A percentile compares a stretch with the other conserved stretches of the same genome.
These are phyloP conservation scores for Zoanthus solanderi DNA, from an alignment of 92 coral and sea anemone genomes.

Conservation along the genomic window DNA sequence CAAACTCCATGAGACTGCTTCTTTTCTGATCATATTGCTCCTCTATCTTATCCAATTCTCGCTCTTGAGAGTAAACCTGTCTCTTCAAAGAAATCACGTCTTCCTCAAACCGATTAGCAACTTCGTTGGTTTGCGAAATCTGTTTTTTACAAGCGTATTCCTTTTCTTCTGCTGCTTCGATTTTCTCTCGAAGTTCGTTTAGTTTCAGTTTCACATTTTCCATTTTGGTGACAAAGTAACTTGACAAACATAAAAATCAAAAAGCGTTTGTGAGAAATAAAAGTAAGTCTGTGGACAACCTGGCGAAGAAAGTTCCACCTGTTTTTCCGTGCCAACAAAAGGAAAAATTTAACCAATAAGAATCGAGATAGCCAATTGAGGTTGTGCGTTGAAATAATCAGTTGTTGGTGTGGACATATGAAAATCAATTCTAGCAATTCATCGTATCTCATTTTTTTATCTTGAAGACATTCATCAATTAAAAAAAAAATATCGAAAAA, in stretches of 20 bases:
- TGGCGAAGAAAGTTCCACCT: conserved; percentile 51
- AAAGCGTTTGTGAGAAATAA: conserved; percentile 1
- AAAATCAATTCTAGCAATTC: too few species aligned
- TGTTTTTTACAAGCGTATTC: conserved; percentile 59
- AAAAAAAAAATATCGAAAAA: too few species aligned
- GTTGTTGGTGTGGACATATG: neutral
- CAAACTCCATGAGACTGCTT: conserved; percentile 22
- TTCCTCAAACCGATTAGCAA: conserved; percentile 60
- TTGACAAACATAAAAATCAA: neutral
- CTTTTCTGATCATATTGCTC: conserved; percentile 55
- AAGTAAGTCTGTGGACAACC: conserved; percentile 26
- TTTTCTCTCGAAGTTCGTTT: conserved; percentile 57
- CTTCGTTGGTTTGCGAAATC: conserved; percentile 31
- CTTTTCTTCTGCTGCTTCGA: conserved; percentile 76
- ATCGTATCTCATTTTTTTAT: too few species aligned
- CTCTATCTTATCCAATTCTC: conserved; percentile 56
- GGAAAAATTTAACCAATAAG: conserved; percentile 36
- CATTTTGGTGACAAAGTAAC: conserved; percentile 40
- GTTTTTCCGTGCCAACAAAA: conserved; percentile 64
- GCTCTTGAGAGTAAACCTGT: conserved; percentile 37
- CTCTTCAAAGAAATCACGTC: conserved; percentile 54
- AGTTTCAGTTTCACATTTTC: conserved; percentile 75
- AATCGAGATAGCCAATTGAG: neutral
- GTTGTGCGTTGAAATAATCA: conserved; percentile 24
- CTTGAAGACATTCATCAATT: too few species aligned